Conservation (phyloP, 2,888 invertebrate species). For the Synanthedon vespiformis region DNA sequence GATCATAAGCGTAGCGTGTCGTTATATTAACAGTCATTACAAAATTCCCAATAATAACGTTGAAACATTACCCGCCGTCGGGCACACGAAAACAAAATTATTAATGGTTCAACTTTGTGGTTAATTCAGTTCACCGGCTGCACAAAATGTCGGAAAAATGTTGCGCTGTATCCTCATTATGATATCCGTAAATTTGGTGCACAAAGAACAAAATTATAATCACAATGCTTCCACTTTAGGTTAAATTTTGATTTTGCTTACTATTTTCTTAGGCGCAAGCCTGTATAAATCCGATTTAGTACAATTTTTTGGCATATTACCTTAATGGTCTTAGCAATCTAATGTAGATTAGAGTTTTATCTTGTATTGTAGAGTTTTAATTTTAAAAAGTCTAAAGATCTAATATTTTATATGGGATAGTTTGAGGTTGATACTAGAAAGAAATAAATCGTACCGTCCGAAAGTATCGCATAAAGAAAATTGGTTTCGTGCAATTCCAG, state of each 20-base stretch:
- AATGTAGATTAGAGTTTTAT: neutral
- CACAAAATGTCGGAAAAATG: constrained; percentile 40
- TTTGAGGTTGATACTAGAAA: constrained; percentile 19
- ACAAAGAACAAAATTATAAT: neutral
- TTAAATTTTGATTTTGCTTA: too few species aligned
- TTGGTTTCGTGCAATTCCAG: constrained; percentile 59
- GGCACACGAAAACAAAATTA: constrained; percentile 61
- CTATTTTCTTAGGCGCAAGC: too few species aligned
- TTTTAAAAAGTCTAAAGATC: neutral
- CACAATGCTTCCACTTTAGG: too few species aligned
- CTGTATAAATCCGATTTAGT: too few species aligned
- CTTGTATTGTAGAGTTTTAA: neutral
- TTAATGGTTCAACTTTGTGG: constrained; percentile 58
- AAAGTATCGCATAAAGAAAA: constrained; percentile 51
- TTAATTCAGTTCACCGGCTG: constrained; percentile 48
- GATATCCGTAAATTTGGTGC: constrained; percentile 34
- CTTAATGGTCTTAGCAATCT: neutral
- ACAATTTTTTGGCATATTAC: too few species aligned
- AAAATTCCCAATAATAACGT: constrained; percentile 61
- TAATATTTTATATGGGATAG: neutral
- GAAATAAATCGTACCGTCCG: constrained; percentile 37
- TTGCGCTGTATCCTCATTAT: constrained; percentile 28
- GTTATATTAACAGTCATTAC: constrained; percentile 62
- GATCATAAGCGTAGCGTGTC: constrained; percentile 44
- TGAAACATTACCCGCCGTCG: constrained; percentile 51